phyloP scores from a whole-genome alignment of 2,113 vertebrate species.

The Miniopterus natalensis region DNA sequence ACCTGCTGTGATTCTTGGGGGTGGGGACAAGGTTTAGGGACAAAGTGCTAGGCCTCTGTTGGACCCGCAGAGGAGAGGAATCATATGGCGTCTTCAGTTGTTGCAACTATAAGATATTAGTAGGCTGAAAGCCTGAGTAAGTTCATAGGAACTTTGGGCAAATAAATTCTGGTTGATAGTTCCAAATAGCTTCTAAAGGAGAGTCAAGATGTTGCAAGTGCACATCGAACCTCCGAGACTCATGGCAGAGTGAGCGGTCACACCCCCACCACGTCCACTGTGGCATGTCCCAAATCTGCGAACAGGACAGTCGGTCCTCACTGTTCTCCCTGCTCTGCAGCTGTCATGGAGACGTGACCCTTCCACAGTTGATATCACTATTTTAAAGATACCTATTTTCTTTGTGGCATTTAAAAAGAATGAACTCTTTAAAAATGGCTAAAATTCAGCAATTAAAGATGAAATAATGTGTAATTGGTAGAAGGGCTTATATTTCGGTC shows the following conservation, averaged over 20 bases:
- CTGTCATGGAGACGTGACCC: neutral
- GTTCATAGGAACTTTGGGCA: neutral
- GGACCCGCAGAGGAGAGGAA: neutral
- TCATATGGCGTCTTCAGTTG: neutral
- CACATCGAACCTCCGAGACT: fast-evolving
- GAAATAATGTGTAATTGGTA: neutral
- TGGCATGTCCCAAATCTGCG: no score
- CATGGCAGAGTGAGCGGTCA: neutral
- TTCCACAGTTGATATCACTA: neutral
- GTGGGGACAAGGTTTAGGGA: no score
- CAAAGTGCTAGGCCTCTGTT: neutral
- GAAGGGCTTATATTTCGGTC: conserved; percentile 14
- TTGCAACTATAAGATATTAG: neutral
- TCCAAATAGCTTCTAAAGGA: neutral
- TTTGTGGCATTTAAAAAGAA: neutral
- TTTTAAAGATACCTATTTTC: neutral
- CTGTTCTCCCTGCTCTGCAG: neutral
- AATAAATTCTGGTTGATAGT: neutral
- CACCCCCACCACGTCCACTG: fast-evolving
- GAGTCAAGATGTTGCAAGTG: neutral
- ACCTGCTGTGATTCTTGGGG: neutral
- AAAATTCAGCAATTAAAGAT: neutral
- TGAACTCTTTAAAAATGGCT: neutral
- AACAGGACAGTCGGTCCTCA: fast-evolving
- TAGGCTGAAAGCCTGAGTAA: neutral